Conservation (phyloP, 2,888 invertebrate species). For the Slavum lentiscoides region DNA sequence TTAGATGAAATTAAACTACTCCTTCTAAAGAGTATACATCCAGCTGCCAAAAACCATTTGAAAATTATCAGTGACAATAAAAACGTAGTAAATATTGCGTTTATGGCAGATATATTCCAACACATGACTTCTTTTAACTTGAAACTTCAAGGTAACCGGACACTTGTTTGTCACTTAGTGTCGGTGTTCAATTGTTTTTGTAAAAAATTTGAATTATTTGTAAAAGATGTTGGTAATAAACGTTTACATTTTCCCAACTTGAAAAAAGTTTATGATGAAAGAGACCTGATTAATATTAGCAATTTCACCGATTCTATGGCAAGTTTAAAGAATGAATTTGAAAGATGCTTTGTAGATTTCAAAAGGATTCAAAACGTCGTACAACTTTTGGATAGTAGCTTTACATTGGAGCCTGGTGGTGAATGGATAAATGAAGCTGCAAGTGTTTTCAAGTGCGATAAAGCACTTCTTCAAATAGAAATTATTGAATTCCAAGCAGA, state of each 20-base stretch:
- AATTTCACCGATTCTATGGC: neutral
- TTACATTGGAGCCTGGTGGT: neutral
- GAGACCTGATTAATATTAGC: neutral
- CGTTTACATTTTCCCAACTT: neutral
- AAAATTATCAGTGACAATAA: neutral
- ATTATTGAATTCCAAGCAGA: neutral
- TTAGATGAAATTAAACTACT: conserved; percentile 7
- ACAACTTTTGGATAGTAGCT: conserved; percentile 8
- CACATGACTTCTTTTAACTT: neutral
- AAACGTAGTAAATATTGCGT: neutral
- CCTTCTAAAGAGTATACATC: conserved; percentile 1
- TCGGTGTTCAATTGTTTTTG: neutral
- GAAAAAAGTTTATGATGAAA: neutral
- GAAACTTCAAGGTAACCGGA: conserved; percentile 5
- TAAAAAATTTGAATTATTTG: neutral
- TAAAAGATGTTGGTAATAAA: neutral
- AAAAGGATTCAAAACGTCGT: conserved; percentile 12
- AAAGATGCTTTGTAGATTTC: conserved; percentile 19
- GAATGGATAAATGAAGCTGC: neutral
- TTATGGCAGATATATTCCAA: conserved; percentile 19
- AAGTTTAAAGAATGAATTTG: conserved; percentile 11
- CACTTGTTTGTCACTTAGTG: neutral
- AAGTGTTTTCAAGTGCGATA: neutral
- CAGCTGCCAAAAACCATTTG: neutral
- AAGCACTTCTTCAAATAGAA: neutral